phyloP scores from a whole-genome alignment of 2,888 invertebrate genomes.

The Monopis laevigella region DNA sequence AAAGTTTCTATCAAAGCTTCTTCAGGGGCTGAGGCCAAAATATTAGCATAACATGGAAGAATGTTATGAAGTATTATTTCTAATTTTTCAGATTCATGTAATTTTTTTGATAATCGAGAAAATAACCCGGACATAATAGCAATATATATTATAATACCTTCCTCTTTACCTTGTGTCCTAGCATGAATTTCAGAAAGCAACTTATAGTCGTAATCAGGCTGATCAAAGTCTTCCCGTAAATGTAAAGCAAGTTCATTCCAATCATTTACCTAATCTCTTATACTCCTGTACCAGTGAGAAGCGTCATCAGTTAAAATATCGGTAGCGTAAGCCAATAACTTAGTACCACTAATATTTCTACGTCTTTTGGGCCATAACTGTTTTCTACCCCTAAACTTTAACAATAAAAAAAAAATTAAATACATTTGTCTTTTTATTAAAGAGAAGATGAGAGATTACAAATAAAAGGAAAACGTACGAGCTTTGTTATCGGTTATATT shows the following conservation, averaged over 20 bases:
- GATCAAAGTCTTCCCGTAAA: not conserved
- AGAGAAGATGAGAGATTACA: too few relatives aligned
- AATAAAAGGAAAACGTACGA: too few relatives aligned
- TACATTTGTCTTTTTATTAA: too few relatives aligned
- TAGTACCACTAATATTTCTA: too few relatives aligned
- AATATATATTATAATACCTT: not conserved
- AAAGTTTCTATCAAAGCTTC: not conserved
- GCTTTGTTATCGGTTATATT: too few relatives aligned
- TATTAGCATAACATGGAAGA: slow-evolving; percentile 8
- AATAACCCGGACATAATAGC: slow-evolving; percentile 22
- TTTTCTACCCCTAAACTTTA: too few relatives aligned
- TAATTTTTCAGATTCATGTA: slow-evolving; percentile 19
- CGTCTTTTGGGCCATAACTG: too few relatives aligned
- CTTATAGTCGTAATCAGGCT: not conserved
- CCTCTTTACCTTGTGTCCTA: not conserved
- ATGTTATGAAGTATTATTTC: slow-evolving; percentile 20
- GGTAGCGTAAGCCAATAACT: too few relatives aligned
- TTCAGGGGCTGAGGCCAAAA: too few relatives aligned
- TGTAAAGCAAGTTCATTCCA: not conserved
- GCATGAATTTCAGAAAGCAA: not conserved
- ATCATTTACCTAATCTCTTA: not conserved
- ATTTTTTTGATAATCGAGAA: slow-evolving; percentile 16
- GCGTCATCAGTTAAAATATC: slow-evolving; percentile 15
- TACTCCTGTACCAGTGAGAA: not conserved
- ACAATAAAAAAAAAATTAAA: too few relatives aligned